These are phyloP conservation scores for Troides oblongomaculatus DNA, from an alignment of 2,888 invertebrate genomes.

Conservation along the genomic window DNA sequence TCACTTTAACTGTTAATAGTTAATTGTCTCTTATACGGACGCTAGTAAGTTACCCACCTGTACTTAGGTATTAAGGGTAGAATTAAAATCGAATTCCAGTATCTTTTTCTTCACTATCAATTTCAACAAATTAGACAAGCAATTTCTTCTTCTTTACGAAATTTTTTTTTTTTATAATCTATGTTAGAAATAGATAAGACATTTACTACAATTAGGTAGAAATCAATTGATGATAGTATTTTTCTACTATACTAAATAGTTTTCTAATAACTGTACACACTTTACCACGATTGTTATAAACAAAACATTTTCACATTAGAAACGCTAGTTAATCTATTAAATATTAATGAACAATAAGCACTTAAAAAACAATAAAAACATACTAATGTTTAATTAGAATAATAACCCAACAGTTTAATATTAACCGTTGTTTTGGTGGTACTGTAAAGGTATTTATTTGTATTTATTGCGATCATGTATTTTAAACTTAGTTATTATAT, in stretches of 20 bases:
- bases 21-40: too few relatives aligned
- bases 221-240: neutral
- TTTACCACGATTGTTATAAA: conserved; percentile 6
- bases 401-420: neutral
- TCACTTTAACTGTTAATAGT: too few relatives aligned
- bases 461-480: conserved; percentile 66
- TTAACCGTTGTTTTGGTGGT: conserved; percentile 20
- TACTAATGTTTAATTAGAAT: neutral
- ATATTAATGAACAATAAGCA: neutral
- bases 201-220: neutral
- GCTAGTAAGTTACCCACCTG: too few relatives aligned
- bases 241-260: neutral
- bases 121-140: too few relatives aligned
- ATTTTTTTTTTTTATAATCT: neutral
- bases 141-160: neutral
- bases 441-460: conserved; percentile 45
- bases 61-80: too few relatives aligned
- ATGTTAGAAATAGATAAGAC: too few relatives aligned
- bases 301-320: conserved; percentile 1
- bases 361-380: neutral
- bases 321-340: neutral
- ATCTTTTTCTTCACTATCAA: too few relatives aligned
- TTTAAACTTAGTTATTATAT: conserved; percentile 67
- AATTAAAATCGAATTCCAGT: too few relatives aligned
- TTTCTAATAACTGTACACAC: neutral